These are phyloP conservation scores for Platycheirus albimanus DNA, from an alignment of 2,888 invertebrate species.

Conservation along the genomic window DNA sequence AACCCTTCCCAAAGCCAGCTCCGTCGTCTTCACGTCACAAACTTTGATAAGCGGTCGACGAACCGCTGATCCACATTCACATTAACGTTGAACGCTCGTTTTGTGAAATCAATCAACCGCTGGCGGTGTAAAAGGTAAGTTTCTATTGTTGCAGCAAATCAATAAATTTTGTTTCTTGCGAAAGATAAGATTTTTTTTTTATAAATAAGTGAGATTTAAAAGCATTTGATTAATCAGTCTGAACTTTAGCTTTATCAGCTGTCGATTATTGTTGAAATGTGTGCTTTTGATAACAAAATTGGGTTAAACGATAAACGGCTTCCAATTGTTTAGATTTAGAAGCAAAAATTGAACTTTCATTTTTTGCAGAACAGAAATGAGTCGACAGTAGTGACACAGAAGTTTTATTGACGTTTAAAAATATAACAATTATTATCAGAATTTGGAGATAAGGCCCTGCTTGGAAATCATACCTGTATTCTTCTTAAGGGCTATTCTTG, in stretches of 20 bases:
- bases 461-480: too few species aligned
- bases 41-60: conserved; percentile 57
- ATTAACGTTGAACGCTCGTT: background rate
- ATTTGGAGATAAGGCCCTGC: too few species aligned
- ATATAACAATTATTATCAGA: too few species aligned
- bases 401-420: too few species aligned
- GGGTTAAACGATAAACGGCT: background rate
- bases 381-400: too few species aligned
- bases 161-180: background rate
- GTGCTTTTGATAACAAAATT: background rate
- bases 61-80: conserved; percentile 32
- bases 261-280: background rate
- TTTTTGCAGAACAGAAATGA: too few species aligned
- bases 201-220: background rate
- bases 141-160: background rate
- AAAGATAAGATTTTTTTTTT: conserved; percentile 3
- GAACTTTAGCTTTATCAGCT: background rate
- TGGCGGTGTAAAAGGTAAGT: background rate
- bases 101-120: background rate
- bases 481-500: too few species aligned
- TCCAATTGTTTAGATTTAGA: background rate
- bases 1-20: conserved; percentile 23
- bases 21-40: background rate
- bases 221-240: background rate
- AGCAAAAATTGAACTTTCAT: background rate